Evolutionary conservation across 2,797 vertebrate genomes (phyloP).

Genomic region (Adelosebastes latens): DNA sequence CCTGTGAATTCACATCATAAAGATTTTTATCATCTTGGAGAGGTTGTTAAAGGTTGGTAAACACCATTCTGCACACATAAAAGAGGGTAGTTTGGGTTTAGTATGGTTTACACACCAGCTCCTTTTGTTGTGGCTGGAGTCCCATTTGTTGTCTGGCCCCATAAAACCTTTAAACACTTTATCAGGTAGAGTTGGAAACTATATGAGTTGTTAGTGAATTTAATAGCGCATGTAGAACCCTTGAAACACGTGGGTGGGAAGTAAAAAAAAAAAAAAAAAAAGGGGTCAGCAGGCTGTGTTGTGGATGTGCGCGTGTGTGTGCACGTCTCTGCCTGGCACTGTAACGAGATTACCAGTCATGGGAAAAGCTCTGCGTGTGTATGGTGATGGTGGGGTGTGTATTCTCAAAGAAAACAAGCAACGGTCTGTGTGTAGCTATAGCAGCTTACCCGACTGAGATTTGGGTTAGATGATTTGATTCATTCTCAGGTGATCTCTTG

Average conservation of each 20-base stretch:
- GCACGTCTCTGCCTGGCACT: slow-evolving; percentile 43
- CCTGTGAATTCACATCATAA: slow-evolving; percentile 46
- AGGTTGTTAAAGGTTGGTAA: slow-evolving; percentile 65
- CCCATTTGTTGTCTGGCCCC: slow-evolving; percentile 20
- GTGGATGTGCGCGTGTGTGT: not conserved
- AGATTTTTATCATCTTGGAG: slow-evolving; percentile 58
- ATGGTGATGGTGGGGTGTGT: not conserved
- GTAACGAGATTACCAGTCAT: slow-evolving; percentile 56
- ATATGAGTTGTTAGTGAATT: slow-evolving; percentile 21
- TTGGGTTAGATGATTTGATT: not conserved
- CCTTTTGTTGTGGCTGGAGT: slow-evolving; percentile 25
- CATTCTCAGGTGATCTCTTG: not conserved
- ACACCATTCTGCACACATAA: slow-evolving; percentile 49
- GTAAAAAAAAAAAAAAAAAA: not conserved
- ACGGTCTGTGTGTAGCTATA: not conserved
- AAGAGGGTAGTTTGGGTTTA: slow-evolving; percentile 42
- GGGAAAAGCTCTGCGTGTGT: slow-evolving; percentile 30
- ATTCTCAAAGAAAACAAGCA: not conserved
- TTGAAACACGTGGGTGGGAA: slow-evolving; percentile 26
- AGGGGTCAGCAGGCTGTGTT: slow-evolving; percentile 29
- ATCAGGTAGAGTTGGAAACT: slow-evolving; percentile 25
- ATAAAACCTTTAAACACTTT: slow-evolving; percentile 34
- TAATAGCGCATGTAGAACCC: slow-evolving; percentile 14
- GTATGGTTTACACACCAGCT: slow-evolving; percentile 25
- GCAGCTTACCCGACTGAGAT: not conserved